These are phyloP conservation scores for Colossoma macropomum DNA, from an alignment of 2,113 vertebrate genomes.

Conservation along the genomic window DNA sequence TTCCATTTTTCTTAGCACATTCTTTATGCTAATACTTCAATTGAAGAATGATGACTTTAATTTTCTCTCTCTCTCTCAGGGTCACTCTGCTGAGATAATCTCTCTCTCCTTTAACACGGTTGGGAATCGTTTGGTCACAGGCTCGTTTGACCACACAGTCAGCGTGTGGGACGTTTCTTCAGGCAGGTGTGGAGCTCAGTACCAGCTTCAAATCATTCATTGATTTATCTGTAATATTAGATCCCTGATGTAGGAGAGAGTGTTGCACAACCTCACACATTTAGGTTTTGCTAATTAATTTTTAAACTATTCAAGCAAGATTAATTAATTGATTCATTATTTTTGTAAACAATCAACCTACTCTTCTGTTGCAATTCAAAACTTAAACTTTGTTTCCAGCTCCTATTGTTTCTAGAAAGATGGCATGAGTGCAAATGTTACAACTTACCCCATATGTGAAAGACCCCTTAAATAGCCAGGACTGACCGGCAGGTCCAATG, in stretches of 20 bases:
- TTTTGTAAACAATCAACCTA: too few relatives aligned
- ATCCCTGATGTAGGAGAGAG: too few relatives aligned
- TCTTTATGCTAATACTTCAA: not conserved
- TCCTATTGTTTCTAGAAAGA: too few relatives aligned
- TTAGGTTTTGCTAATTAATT: too few relatives aligned
- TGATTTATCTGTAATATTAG: not conserved
- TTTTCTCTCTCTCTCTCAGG: conserved; percentile 72
- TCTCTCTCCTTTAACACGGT: conserved; percentile 87
- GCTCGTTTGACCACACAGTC: conserved; percentile 92
- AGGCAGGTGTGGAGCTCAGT: conserved; percentile 80
- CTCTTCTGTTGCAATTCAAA: too few relatives aligned
- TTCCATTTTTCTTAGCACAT: conserved; percentile 8
- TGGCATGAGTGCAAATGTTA: too few relatives aligned
- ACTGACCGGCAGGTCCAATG: too few relatives aligned
- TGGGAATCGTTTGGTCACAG: conserved; percentile 88
- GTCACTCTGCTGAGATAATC: conserved; percentile 91
- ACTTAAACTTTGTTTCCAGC: too few relatives aligned
- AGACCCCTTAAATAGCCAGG: too few relatives aligned
- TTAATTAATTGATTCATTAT: too few relatives aligned
- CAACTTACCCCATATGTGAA: too few relatives aligned
- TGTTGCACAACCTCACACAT: not conserved
- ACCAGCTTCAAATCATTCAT: not conserved
- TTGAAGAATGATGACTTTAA: not conserved
- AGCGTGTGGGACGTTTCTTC: conserved; percentile 88
- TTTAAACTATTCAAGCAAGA: too few relatives aligned